Percentiles rank a stretch among this genome's conserved stretches.
Conservation (phyloP, 2,113 vertebrate genomes). For the Zosterops borbonicus region DNA sequence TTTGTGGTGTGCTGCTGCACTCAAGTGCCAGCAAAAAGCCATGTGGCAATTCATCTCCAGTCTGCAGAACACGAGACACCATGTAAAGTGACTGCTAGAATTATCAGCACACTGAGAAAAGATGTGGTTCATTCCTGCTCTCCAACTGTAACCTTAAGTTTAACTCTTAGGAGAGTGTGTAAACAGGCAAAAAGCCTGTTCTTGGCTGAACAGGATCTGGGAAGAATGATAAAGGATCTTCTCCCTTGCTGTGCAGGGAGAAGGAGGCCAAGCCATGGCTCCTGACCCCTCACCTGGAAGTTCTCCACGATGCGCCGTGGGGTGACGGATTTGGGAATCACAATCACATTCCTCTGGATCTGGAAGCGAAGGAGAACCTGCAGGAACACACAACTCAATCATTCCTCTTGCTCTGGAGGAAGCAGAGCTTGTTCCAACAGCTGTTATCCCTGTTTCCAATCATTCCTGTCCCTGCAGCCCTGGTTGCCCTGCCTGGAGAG, state of each 20-base stretch:
- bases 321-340: conserved; percentile 91
- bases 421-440: background rate
- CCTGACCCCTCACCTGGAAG: conserved; percentile 74
- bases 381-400: background rate
- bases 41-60: background rate
- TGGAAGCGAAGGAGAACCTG: conserved; percentile 93
- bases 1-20: background rate
- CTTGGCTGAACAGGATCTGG: background rate
- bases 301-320: conserved; percentile 88
- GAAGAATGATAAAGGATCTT: background rate
- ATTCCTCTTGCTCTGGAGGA: background rate
- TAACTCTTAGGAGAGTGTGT: background rate
- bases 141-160: background rate
- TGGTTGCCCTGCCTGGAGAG: background rate
- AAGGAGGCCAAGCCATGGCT: background rate
- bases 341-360: conserved; percentile 87
- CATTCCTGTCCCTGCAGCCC: background rate
- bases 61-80: background rate
- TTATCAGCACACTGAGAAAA: background rate
- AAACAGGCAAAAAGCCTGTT: background rate
- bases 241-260: background rate
- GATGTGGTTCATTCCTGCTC: background rate
- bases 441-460: background rate
- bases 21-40: background rate
- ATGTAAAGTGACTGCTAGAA: background rate